Evolutionary conservation across 2,797 vertebrate species (phyloP).

Genomic region (Acrossocheilus wenchowensis): DNA sequence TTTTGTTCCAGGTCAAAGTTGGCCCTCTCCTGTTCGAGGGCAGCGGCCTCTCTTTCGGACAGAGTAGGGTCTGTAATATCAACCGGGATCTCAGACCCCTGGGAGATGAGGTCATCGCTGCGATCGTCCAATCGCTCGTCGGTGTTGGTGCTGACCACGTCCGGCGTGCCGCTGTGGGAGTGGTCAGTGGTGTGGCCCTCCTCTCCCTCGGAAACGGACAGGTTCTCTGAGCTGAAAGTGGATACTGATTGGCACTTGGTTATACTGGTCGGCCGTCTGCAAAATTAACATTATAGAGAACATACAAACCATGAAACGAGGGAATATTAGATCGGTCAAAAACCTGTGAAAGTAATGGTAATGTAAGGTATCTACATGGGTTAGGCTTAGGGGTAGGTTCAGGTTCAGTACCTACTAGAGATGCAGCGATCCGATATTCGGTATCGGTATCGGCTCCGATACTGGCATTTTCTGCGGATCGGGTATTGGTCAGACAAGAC

Average conservation of each 20-base stretch:
- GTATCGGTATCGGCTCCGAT: too few species aligned
- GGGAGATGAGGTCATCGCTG: conserved; percentile 90
- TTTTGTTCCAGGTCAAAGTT: conserved; percentile 83
- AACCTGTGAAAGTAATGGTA: not conserved
- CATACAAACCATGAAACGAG: not conserved
- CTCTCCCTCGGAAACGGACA: conserved; percentile 89
- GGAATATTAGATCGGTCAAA: not conserved
- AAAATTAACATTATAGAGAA: not conserved
- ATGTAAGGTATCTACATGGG: not conserved
- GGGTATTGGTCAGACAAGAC: too few species aligned
- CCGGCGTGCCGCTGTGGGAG: conserved; percentile 92
- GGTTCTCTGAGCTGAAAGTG: conserved; percentile 95
- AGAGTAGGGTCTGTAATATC: conserved; percentile 82
- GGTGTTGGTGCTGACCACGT: conserved; percentile 95
- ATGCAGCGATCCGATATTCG: too few species aligned
- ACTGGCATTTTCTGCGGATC: too few species aligned
- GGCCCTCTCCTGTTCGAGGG: conserved; percentile 81
- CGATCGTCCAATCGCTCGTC: conserved; percentile 92
- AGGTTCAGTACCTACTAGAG: not conserved
- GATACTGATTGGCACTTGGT: conserved; percentile 93
- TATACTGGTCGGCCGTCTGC: conserved; percentile 87
- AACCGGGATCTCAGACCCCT: conserved; percentile 91
- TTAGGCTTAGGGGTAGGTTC: not conserved
- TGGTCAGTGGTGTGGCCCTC: conserved; percentile 95
- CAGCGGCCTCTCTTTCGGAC: conserved; percentile 83